Evolutionary conservation across 2,113 vertebrate genomes (phyloP).

Genomic region (Parus major): DNA sequence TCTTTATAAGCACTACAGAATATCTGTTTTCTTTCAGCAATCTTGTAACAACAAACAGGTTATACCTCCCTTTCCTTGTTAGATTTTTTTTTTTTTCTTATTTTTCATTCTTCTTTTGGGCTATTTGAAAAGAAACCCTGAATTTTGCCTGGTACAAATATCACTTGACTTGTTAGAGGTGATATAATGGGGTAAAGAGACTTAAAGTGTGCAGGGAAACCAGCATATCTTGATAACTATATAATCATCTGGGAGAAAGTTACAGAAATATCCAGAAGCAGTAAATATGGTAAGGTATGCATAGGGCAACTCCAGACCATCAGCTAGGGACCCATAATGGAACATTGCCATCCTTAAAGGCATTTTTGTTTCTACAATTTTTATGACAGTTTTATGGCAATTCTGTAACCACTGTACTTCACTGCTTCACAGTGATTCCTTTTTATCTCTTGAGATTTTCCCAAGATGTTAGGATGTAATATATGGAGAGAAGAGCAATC

Average conservation of each 20-base stretch:
- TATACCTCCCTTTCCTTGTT: background rate
- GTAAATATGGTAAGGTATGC: conserved; percentile 1
- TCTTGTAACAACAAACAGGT: conserved; percentile 21
- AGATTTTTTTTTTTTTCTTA: background rate
- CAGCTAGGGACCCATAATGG: conserved; percentile 28
- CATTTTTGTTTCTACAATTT: conserved; percentile 55
- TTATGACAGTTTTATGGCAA: conserved; percentile 44
- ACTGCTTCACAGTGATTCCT: background rate
- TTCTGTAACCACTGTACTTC: conserved; percentile 35
- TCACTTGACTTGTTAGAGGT: background rate
- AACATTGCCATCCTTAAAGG: conserved; percentile 43
- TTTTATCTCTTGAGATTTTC: conserved; percentile 53
- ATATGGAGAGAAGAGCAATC: conserved; percentile 39
- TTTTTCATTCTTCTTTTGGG: background rate
- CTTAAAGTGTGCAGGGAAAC: background rate
- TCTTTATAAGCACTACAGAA: background rate
- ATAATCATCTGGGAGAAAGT: background rate
- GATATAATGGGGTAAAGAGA: background rate
- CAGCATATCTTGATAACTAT: background rate
- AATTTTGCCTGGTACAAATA: background rate
- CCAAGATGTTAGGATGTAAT: conserved; percentile 41
- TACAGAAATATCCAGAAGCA: conserved; percentile 35
- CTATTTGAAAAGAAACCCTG: background rate
- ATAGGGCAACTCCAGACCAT: conserved; percentile 9
- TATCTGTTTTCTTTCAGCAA: conserved; percentile 23